Conservation (phyloP, 2,888 invertebrate species). For the Papilio demoleus region DNA sequence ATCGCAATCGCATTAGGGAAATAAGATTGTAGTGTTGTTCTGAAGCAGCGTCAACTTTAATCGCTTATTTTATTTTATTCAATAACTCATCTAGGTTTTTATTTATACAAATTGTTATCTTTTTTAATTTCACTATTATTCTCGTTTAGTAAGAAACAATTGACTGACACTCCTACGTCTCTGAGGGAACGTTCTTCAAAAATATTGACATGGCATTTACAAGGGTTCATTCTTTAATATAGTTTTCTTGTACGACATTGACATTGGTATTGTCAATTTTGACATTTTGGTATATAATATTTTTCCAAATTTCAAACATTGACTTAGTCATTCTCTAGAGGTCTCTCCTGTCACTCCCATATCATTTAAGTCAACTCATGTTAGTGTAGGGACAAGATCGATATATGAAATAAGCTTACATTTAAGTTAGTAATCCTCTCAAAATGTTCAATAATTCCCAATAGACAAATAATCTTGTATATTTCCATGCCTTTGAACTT, state of each 20-base stretch:
- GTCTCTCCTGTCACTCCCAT: no score
- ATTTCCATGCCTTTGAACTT: slow-evolving; percentile 11
- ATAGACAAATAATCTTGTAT: slow-evolving; percentile 1
- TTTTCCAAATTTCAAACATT: not conserved
- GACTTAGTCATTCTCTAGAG: not conserved
- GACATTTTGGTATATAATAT: not conserved
- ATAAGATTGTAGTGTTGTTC: not conserved
- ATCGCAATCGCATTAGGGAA: not conserved
- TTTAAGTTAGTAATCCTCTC: not conserved
- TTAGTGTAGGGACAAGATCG: no score
- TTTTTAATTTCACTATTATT: no score
- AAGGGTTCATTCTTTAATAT: not conserved
- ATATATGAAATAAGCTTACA: no score
- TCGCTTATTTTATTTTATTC: not conserved
- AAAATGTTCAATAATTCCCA: slow-evolving; percentile 6
- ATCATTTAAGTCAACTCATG: not conserved
- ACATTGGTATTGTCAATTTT: not conserved
- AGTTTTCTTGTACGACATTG: not conserved
- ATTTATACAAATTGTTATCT: no score
- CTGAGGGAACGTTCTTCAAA: not conserved
- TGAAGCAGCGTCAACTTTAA: not conserved
- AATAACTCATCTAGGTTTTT: not conserved
- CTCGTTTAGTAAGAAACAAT: no score
- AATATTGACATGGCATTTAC: not conserved
- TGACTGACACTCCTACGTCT: no score